Conservation (phyloP, 2,888 invertebrate genomes). For the Mechanitis messenoides region DNA sequence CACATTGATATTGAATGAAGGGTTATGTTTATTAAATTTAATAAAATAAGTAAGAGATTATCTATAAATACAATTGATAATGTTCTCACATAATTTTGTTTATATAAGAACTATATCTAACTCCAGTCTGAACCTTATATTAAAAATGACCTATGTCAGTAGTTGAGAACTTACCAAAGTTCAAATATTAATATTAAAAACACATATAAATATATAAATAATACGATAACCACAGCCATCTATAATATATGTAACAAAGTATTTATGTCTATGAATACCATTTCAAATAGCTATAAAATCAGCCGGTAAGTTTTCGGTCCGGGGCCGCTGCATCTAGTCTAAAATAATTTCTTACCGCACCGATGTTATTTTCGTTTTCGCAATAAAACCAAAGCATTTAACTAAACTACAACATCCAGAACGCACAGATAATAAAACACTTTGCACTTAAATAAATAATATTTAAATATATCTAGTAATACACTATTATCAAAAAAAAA, state of each 20-base stretch:
- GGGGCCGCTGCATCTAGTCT: conserved; percentile 45
- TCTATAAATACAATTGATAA: too few relatives aligned
- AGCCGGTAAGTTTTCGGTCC: conserved; percentile 14
- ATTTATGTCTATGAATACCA: conserved; percentile 16
- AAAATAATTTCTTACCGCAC: conserved; percentile 65
- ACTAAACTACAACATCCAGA: conserved; percentile 17
- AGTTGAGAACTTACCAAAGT: neutral
- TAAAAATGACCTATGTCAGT: neutral
- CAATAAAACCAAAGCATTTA: conserved; percentile 47
- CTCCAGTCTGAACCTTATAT: too few relatives aligned
- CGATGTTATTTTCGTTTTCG: conserved; percentile 60
- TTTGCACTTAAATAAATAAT: conserved; percentile 26
- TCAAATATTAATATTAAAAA: neutral
- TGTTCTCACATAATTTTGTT: too few relatives aligned
- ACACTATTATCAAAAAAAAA: neutral
- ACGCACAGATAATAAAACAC: conserved; percentile 26
- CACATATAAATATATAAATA: too few relatives aligned
- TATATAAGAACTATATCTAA: too few relatives aligned
- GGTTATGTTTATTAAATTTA: too few relatives aligned
- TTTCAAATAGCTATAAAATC: conserved; percentile 16
- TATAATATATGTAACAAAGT: conserved; percentile 11
- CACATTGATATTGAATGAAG: too few relatives aligned
- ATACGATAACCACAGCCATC: neutral
- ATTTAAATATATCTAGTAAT: conserved; percentile 11
- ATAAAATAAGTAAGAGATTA: too few relatives aligned